A percentile compares a stretch with the other conserved stretches of the same genome.
Evolutionary conservation across 53 echinoderm and acorn worm genomes (phyloP).

Genomic region (Echinarachnius parma): DNA sequence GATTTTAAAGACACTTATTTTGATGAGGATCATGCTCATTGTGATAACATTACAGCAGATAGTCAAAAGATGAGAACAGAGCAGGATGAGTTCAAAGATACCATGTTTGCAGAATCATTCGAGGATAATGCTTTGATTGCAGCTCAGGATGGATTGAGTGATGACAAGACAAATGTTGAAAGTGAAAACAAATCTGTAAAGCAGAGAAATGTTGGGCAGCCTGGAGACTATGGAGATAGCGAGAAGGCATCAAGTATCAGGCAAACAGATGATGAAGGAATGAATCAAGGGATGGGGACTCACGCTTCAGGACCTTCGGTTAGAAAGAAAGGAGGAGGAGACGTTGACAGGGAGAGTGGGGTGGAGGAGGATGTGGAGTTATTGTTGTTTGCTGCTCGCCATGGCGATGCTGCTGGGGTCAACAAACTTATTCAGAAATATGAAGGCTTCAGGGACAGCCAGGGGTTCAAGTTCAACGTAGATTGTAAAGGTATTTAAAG

Average conservation of each 20-base stretch:
- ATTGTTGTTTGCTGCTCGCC: conserved; percentile 69
- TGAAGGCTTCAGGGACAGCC: conserved; percentile 2
- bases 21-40: too few species aligned
- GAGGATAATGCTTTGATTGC: too few species aligned
- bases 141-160: too few species aligned
- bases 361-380: conserved; percentile 46
- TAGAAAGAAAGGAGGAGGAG: background rate
- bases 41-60: too few species aligned
- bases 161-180: too few species aligned
- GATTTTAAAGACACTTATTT: background rate
- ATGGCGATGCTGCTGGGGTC: conserved; percentile 63
- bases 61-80: background rate
- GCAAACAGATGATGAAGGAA: background rate
- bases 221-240: too few species aligned
- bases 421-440: conserved; percentile 45
- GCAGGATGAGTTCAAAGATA: background rate
- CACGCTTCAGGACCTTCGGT: background rate
- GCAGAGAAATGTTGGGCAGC: too few species aligned
- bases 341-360: conserved; percentile 4
- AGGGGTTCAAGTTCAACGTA: conserved; percentile 53
- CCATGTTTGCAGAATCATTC: too few species aligned
- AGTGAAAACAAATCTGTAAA: too few species aligned
- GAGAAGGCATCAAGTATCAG: background rate
- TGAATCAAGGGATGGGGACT: background rate
- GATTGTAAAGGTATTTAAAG: conserved; percentile 81